phyloP scores from a whole-genome alignment of 2,797 vertebrate species.

The Tragelaphus oryx region DNA sequence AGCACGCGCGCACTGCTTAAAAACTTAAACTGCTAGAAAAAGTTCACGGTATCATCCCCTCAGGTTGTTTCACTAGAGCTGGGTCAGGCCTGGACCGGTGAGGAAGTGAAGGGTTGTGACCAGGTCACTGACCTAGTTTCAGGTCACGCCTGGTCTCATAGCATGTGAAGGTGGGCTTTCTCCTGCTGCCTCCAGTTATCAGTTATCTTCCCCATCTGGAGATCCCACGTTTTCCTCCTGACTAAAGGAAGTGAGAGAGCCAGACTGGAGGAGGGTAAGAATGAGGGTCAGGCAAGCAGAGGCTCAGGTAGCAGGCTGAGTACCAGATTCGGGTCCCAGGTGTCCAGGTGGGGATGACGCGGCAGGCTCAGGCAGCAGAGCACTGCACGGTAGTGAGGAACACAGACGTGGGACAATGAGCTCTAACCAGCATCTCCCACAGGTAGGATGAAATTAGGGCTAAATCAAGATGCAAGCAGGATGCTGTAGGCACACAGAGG shows the following conservation, averaged over 20 bases:
- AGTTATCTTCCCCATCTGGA: not conserved
- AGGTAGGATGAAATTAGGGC: not conserved
- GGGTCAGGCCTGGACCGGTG: not conserved
- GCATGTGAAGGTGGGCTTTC: not conserved
- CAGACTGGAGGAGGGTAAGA: not conserved
- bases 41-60: not conserved
- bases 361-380: not conserved
- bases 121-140: not conserved
- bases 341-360: not conserved
- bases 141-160: not conserved
- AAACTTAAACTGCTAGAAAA: not conserved
- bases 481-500: not conserved
- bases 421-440: not conserved
- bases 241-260: constrained; percentile 1
- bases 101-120: not conserved
- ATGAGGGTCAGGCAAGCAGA: not conserved
- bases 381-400: not conserved
- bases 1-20: not conserved
- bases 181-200: not conserved
- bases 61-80: not conserved
- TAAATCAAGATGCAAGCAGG: not conserved
- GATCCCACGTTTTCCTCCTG: not conserved
- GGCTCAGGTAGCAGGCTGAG: not conserved
- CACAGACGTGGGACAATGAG: not conserved
- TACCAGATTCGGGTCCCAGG: not conserved